Conservation (phyloP, 53 echinoderm and acorn worm species). For the Henricia sp. region DNA sequence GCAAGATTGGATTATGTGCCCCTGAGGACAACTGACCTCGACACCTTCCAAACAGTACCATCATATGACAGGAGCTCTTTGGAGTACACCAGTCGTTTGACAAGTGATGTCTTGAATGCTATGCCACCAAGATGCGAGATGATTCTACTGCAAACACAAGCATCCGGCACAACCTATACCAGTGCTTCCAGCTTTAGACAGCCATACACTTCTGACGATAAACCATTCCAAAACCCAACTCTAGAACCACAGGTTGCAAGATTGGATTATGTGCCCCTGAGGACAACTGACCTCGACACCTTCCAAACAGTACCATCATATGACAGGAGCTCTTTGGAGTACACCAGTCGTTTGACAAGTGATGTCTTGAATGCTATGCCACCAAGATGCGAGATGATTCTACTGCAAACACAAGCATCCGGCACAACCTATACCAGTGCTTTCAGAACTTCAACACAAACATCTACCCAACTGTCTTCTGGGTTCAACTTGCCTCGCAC, state of each 20-base stretch:
- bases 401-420: constrained; percentile 67
- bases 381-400: constrained; percentile 68
- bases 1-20: constrained; percentile 52
- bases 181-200: constrained; percentile 26
- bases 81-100: constrained; percentile 8
- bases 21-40: constrained; percentile 6
- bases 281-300: not conserved
- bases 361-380: constrained; percentile 63
- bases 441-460: constrained; percentile 51
- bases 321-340: constrained; percentile 5
- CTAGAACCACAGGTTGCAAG: constrained; percentile 33
- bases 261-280: constrained; percentile 43
- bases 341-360: constrained; percentile 5
- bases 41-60: not conserved
- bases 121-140: constrained; percentile 75
- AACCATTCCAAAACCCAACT: constrained; percentile 1
- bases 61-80: constrained; percentile 11
- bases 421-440: constrained; percentile 74
- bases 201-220: constrained; percentile 31
- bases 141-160: constrained; percentile 68
- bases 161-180: constrained; percentile 71
- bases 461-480: not conserved
- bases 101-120: constrained; percentile 27
- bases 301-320: constrained; percentile 1
- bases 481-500: constrained; percentile 8